Conservation (phyloP, 2,888 invertebrate species). For the Mimas tiliae region DNA sequence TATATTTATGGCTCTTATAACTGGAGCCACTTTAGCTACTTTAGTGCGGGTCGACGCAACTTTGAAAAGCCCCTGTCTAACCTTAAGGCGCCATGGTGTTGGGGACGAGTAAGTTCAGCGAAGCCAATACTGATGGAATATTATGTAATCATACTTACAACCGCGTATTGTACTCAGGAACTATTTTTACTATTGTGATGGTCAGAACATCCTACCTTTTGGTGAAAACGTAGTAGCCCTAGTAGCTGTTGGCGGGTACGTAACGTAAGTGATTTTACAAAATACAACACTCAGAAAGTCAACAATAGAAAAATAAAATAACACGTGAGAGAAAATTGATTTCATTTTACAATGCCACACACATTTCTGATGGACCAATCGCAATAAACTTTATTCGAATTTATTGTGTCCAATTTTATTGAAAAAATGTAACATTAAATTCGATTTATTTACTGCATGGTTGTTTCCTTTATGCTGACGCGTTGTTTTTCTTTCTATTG, state of each 20-base stretch:
- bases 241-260: neutral
- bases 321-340: slow-evolving; percentile 30
- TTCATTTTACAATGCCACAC: slow-evolving; percentile 41
- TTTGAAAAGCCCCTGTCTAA: too few species aligned
- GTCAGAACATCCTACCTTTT: slow-evolving; percentile 10
- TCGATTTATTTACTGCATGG: neutral
- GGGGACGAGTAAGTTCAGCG: too few species aligned
- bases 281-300: slow-evolving; percentile 25
- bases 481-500: too few species aligned
- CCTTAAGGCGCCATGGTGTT: too few species aligned
- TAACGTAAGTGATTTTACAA: slow-evolving; percentile 20
- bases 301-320: slow-evolving; percentile 32
- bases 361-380: slow-evolving; percentile 34
- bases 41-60: too few species aligned
- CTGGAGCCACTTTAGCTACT: too few species aligned
- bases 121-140: too few species aligned
- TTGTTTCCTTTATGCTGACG: neutral
- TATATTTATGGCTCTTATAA: too few species aligned
- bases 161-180: too few species aligned
- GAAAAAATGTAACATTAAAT: slow-evolving; percentile 3
- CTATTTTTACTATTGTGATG: too few species aligned
- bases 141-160: too few species aligned
- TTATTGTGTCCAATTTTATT: slow-evolving; percentile 32
- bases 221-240: slow-evolving; percentile 28
- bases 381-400: slow-evolving; percentile 46